phyloP scores from a whole-genome alignment of 2,113 vertebrate genomes.

The human (Homo sapiens) region DNA sequence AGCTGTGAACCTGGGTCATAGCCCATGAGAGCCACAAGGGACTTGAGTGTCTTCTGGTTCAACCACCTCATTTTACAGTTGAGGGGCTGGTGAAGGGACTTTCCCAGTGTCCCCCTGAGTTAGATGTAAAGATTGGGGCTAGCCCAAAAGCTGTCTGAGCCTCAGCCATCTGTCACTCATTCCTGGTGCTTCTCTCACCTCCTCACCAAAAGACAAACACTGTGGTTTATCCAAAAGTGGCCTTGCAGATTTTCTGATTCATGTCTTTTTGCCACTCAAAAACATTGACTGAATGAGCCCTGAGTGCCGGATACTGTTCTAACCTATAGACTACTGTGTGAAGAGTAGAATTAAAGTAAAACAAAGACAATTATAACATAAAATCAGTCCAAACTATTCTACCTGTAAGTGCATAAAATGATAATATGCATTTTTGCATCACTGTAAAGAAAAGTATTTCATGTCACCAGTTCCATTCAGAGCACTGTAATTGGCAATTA shows the following conservation, averaged over 20 bases:
- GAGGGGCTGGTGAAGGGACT: too few species aligned
- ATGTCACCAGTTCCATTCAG: not conserved
- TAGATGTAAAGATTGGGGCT: not conserved
- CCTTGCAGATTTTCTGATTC: too few species aligned
- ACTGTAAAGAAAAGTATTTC: not conserved
- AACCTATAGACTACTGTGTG: not conserved
- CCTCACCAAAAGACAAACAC: not conserved
- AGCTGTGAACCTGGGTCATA: not conserved
- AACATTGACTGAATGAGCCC: not conserved
- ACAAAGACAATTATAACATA: not conserved
- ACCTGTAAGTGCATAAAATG: not conserved
- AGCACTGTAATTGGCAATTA: not conserved
- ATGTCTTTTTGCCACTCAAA: not conserved
- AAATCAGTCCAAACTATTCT: not conserved
- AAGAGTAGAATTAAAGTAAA: not conserved
- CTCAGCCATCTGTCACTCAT: too few species aligned
- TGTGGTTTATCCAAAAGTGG: not conserved
- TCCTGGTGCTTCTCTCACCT: not conserved
- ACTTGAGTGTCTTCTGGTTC: not conserved
- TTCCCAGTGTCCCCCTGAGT: not conserved
- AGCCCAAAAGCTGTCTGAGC: too few species aligned
- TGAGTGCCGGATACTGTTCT: too few species aligned
- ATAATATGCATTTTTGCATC: not conserved
- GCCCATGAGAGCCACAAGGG: too few species aligned
- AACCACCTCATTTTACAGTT: accelerated